Percentiles rank a stretch among this genome's conserved stretches.
Evolutionary conservation across 37 sponge, comb jelly and placozoan species (phyloP).

Genomic region (Crambe crambe): DNA sequence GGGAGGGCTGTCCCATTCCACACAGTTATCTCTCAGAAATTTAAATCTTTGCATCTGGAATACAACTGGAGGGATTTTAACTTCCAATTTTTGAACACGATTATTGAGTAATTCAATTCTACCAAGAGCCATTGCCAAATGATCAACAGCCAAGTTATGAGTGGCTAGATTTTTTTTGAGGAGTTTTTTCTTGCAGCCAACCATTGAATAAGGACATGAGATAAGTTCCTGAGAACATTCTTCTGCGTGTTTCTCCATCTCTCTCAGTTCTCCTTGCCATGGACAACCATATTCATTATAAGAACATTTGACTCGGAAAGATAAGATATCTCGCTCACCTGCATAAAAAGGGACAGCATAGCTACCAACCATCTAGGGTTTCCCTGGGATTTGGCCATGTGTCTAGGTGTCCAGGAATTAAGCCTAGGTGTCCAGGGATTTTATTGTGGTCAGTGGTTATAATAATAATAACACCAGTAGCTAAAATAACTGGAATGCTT

Average conservation of each 20-base stretch:
- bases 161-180: background rate
- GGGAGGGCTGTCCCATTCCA: constrained; percentile 4
- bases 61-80: background rate
- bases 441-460: no score
- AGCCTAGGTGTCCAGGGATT: no score
- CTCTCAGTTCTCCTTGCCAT: constrained; percentile 32
- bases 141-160: background rate
- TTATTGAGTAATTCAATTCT: background rate
- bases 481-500: no score
- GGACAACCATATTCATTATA: background rate
- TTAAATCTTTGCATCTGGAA: background rate
- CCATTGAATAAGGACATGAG: background rate
- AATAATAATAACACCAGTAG: no score
- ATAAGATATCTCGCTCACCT: constrained; percentile 15
- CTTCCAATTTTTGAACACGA: background rate
- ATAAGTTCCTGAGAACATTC: background rate
- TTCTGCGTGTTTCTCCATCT: background rate
- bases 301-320: constrained; percentile 13
- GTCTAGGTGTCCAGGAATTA: no score
- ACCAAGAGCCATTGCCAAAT: background rate
- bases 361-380: no score
- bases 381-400: no score
- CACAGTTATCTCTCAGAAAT: background rate
- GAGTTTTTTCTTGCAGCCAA: constrained; percentile 1
- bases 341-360: no score